A percentile compares a stretch with the other conserved stretches of the same genome.
Conservation (phyloP, 2,113 vertebrate genomes). For the Gavia stellata region DNA sequence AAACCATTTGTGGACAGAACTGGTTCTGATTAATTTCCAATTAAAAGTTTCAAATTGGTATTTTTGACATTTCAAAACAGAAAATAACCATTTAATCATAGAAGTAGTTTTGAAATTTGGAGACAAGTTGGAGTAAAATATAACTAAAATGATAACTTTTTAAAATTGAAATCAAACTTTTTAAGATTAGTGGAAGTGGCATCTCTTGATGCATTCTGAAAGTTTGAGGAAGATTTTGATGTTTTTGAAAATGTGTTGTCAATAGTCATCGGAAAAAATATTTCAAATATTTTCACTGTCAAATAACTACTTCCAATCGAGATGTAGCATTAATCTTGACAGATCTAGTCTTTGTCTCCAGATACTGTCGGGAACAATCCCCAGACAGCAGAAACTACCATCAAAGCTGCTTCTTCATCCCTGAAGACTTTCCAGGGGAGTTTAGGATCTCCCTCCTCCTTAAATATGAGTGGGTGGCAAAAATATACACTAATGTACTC, state of each 20-base stretch:
- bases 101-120: neutral
- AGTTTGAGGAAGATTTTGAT: neutral
- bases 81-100: neutral
- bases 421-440: neutral
- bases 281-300: neutral
- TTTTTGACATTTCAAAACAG: neutral
- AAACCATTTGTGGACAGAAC: slow-evolving; percentile 8
- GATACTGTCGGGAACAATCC: neutral
- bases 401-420: neutral
- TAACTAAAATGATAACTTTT: neutral
- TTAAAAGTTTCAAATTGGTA: neutral
- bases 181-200: neutral
- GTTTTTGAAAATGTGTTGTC: neutral
- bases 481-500: neutral
- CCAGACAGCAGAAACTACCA: neutral
- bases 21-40: slow-evolving; percentile 22
- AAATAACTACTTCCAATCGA: neutral
- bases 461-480: neutral
- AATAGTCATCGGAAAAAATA: neutral
- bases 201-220: neutral
- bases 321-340: neutral
- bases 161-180: neutral
- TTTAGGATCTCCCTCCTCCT: neutral
- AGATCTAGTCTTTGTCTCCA: neutral
- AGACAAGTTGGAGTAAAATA: neutral